These are phyloP conservation scores for Hyles lineata DNA, from an alignment of 2,888 invertebrate species.

Conservation along the genomic window DNA sequence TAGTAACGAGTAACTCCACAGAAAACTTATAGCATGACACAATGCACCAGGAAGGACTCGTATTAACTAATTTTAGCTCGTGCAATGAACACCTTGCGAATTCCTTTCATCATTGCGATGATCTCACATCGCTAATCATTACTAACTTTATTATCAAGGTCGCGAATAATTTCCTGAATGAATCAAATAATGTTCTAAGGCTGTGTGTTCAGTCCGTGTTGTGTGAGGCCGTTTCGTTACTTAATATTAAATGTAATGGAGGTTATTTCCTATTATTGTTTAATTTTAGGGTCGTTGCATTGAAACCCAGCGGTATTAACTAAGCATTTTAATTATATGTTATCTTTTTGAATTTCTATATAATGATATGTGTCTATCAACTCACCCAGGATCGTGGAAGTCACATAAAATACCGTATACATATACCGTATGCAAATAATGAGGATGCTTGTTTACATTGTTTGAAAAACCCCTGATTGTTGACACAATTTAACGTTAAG, in stretches of 20 bases:
- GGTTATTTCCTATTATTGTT: constrained; percentile 9
- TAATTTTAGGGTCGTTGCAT: background rate
- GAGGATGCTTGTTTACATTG: no score
- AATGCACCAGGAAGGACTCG: constrained; percentile 10
- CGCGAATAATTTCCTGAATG: constrained; percentile 54
- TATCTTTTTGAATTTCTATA: no score
- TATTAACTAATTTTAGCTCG: constrained; percentile 19
- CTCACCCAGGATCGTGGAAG: no score
- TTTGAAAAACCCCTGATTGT: no score
- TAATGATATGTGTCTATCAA: no score
- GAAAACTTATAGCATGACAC: background rate
- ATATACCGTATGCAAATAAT: no score
- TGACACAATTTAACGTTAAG: no score
- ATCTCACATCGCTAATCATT: constrained; percentile 47
- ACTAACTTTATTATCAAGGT: constrained; percentile 56
- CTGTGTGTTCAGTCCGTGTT: background rate
- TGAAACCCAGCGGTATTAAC: background rate
- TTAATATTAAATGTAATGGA: constrained; percentile 4
- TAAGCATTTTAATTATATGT: background rate
- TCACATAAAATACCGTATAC: no score
- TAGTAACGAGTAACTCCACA: background rate
- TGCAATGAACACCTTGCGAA: constrained; percentile 29
- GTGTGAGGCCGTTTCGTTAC: constrained; percentile 3
- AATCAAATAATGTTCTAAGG: constrained; percentile 40
- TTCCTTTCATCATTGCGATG: constrained; percentile 37